Percentiles rank a stretch among this genome's conserved stretches.
phyloP scores from a whole-genome alignment of 2,113 vertebrate genomes.

The Rhinogobius similis region DNA sequence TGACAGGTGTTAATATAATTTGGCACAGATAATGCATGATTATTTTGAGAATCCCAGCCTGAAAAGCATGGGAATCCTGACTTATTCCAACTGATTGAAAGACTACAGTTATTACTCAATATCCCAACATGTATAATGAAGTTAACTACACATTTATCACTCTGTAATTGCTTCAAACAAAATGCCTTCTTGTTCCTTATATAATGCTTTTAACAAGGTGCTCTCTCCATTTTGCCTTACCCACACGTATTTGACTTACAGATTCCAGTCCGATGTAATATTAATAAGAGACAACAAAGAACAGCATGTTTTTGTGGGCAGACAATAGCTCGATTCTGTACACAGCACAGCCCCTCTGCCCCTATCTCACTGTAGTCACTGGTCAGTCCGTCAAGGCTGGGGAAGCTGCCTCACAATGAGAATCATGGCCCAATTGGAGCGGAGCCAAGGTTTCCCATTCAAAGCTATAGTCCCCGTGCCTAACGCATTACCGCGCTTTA shows the following conservation, averaged over 20 bases:
- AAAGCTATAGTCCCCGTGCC: slow-evolving; percentile 87
- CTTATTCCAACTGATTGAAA: too few species aligned
- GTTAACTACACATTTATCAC: neutral
- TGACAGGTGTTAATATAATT: too few species aligned
- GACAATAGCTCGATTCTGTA: slow-evolving; percentile 60
- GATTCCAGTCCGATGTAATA: slow-evolving; percentile 56
- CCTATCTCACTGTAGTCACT: slow-evolving; percentile 33
- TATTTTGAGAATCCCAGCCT: too few species aligned
- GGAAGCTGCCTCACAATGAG: slow-evolving; percentile 60
- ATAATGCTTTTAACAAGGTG: slow-evolving; percentile 17
- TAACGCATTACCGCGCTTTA: slow-evolving; percentile 93
- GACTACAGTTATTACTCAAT: neutral
- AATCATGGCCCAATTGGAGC: slow-evolving; percentile 77
- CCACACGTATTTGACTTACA: slow-evolving; percentile 53
- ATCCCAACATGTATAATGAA: neutral
- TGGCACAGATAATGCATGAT: too few species aligned
- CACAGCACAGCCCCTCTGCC: slow-evolving; percentile 34
- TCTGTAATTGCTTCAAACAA: neutral
- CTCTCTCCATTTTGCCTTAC: slow-evolving; percentile 3
- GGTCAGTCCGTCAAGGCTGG: slow-evolving; percentile 56
- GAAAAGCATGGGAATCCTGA: too few species aligned
- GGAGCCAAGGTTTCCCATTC: slow-evolving; percentile 87
- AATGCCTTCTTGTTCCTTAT: slow-evolving; percentile 4
- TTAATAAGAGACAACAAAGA: slow-evolving; percentile 65
- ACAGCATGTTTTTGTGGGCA: slow-evolving; percentile 60